A percentile compares a stretch with the other conserved stretches of the same genome.
Conservation (phyloP, 1,140 invertebrate genomes). For the Brachionus angularis region DNA sequence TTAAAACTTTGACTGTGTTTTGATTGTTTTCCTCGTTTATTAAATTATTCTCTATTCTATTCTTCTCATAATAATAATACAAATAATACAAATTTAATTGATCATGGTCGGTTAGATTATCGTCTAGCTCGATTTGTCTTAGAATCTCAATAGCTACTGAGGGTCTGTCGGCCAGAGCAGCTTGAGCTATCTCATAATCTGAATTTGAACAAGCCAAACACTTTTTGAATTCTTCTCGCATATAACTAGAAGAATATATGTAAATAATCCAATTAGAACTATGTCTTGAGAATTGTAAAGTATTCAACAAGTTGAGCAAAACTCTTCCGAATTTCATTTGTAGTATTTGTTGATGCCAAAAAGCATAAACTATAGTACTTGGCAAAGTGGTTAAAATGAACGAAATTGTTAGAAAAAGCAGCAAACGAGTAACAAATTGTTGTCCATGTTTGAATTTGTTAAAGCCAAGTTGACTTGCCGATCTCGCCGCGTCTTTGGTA, state of each 20-base stretch:
- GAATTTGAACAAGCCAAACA: constrained; percentile 11
- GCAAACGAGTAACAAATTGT: constrained; percentile 20
- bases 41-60: not conserved
- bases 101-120: not conserved
- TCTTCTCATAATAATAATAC: constrained; percentile 16
- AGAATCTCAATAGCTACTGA: constrained; percentile 10
- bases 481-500: not conserved
- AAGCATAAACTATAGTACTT: constrained; percentile 6
- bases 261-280: constrained; percentile 41
- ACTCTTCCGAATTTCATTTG: constrained; percentile 7
- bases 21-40: not conserved
- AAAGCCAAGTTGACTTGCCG: not conserved
- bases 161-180: not conserved
- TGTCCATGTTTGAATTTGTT: constrained; percentile 10
- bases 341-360: constrained; percentile 30
- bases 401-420: constrained; percentile 10
- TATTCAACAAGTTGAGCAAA: constrained; percentile 28
- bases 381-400: constrained; percentile 34
- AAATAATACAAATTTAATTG: constrained; percentile 30
- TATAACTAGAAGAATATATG: constrained; percentile 24
- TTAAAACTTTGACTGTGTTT: not conserved
- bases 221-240: constrained; percentile 23
- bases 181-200: constrained; percentile 9
- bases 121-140: constrained; percentile 2
- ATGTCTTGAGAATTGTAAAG: constrained; percentile 40